Percentiles rank a stretch among this genome's conserved stretches.
Evolutionary conservation across 2,113 vertebrate genomes (phyloP).

Genomic region (Rhinoderma darwinii): DNA sequence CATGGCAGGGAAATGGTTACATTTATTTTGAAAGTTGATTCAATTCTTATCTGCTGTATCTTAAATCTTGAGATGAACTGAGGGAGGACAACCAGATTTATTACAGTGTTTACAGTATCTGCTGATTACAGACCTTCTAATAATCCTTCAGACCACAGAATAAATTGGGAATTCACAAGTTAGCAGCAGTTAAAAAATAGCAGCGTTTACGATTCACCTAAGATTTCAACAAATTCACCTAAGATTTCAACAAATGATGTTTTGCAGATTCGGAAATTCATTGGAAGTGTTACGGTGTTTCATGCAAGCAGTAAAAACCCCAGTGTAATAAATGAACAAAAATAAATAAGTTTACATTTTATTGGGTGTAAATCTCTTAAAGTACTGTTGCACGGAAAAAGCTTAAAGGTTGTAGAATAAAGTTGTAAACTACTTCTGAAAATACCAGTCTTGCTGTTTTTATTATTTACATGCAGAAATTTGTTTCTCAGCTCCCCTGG

Average conservation of each 20-base stretch:
- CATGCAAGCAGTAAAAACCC: constrained; percentile 71
- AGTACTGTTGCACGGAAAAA: constrained; percentile 68
- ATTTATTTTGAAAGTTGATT: background rate
- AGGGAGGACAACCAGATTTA: background rate
- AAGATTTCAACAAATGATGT: constrained; percentile 31
- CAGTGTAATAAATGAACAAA: constrained; percentile 71
- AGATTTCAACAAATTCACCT: constrained; percentile 54
- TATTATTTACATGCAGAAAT: constrained; percentile 61
- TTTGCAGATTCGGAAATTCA: constrained; percentile 67
- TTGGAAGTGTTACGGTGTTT: constrained; percentile 70
- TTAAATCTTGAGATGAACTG: background rate
- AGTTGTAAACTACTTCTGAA: constrained; percentile 57
- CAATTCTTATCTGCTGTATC: background rate
- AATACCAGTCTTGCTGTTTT: constrained; percentile 65
- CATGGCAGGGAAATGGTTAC: background rate
- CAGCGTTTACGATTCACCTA: constrained; percentile 8
- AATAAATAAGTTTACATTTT: constrained; percentile 76
- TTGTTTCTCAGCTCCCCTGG: constrained; percentile 63
- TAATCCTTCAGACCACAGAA: background rate
- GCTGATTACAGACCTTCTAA: background rate
- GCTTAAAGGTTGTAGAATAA: constrained; percentile 64
- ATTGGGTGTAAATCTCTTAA: constrained; percentile 79
- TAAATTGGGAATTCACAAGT: background rate
- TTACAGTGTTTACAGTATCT: constrained; percentile 7
- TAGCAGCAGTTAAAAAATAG: background rate